Evolutionary conservation across 2,888 invertebrate species (phyloP), one percentile per base, ranked within the genome.

Genomic region (Mythimna pallens): DNA sequence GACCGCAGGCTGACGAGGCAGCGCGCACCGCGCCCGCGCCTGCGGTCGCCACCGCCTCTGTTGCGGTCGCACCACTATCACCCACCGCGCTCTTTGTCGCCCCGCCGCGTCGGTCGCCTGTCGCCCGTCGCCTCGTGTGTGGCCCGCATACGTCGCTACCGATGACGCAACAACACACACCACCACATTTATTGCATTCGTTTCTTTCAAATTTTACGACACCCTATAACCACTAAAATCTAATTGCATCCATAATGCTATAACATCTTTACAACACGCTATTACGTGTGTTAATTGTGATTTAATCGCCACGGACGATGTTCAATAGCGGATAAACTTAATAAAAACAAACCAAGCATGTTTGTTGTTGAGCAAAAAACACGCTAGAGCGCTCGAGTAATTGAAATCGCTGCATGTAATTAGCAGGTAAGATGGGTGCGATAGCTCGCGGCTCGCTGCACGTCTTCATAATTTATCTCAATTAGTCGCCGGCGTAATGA

Each of bases 391-490:
- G 86, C 87, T 85, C 87, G 88, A 88, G 89, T 94, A 94, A 95
- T 94, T 94, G 93, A 94, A 93, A 94, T 93, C 92, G 92, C 89
- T 93, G 94, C 93, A 93, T 93, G 92, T 94, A 94, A 94, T 94
- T 94, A 94, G 93, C 92, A 90, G 93, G 92, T 92, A 90, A 75
- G 93, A 92, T 90, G 91, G 91, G 90, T 90, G 92, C 91, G 92
- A 91, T 92, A 88, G 92, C 93, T 91, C 89, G 91, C 92, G 91
- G 93, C 92, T 90, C 90, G 92, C 88, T 92, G 92, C 93, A 92
- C 94, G 93, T 95, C 95, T 95, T 94, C 93, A 94, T 95, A 94
- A 94, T 95, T 95, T 94, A 94, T 95, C 95, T 94, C 95, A 95
- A 95, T 95, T 95, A 95, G 95, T 93, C 92, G 90, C 83, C 87